Conservation (phyloP, 2,888 invertebrate species). For the Operophtera brumata region DNA sequence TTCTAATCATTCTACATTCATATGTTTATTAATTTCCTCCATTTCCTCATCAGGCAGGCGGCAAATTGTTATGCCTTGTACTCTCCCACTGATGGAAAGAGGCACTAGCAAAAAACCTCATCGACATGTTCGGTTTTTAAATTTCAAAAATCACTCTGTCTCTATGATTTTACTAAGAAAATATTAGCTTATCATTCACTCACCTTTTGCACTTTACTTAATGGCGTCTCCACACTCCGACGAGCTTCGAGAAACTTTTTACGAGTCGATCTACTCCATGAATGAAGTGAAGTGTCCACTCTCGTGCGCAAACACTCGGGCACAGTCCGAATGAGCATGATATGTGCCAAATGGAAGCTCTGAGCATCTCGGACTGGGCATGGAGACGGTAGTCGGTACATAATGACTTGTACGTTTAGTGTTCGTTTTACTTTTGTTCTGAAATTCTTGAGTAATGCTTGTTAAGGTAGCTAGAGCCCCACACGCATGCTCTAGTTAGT, state of each 20-base stretch:
- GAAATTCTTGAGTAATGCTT: neutral
- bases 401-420: neutral
- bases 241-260: slow-evolving; percentile 15
- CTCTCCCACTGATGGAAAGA: no score
- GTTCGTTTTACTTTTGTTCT: neutral
- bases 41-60: no score
- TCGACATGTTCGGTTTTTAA: neutral
- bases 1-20: no score
- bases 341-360: slow-evolving; percentile 39
- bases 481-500: no score
- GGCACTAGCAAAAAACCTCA: no score
- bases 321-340: slow-evolving; percentile 32
- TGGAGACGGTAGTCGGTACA: neutral
- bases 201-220: slow-evolving; percentile 28
- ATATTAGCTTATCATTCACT: slow-evolving; percentile 34
- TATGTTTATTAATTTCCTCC: no score
- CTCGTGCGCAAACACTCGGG: slow-evolving; percentile 29
- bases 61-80: no score
- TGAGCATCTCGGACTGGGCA: neutral
- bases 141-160: slow-evolving; percentile 14
- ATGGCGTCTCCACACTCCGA: slow-evolving; percentile 15
- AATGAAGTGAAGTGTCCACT: slow-evolving; percentile 27
- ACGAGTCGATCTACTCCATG: slow-evolving; percentile 21
- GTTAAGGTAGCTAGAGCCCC: no score
- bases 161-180: slow-evolving; percentile 21